Conservation (phyloP, 64 coral and sea anemone genomes). For the Montipora cactus region DNA sequence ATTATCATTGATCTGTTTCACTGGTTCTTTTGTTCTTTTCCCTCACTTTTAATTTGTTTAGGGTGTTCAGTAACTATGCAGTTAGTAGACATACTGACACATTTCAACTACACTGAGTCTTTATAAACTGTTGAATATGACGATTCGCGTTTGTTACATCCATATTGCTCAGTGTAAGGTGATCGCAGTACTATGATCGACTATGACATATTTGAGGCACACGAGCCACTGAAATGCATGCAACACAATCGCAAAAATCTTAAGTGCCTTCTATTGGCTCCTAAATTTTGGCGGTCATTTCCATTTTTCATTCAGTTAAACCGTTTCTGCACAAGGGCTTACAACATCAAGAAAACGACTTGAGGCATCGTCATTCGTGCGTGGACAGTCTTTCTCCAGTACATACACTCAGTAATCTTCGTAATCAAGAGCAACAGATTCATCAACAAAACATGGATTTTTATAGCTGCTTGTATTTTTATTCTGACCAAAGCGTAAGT, state of each 20-base stretch:
- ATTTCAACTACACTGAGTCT: not conserved
- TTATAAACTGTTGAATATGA: not conserved
- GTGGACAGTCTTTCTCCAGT: not conserved
- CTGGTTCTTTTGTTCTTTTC: not conserved
- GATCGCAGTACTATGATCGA: not conserved
- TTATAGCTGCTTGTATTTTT: constrained; percentile 58
- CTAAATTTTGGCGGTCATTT: constrained; percentile 19
- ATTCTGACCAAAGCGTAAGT: constrained; percentile 34
- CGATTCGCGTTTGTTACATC: not conserved
- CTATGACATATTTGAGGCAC: not conserved
- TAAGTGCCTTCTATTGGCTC: not conserved
- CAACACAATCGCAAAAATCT: not conserved
- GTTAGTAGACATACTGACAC: not conserved
- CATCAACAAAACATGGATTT: constrained; percentile 22
- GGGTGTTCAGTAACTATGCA: not conserved
- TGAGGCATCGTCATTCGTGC: not conserved
- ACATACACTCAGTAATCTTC: constrained; percentile 7
- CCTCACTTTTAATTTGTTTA: not conserved
- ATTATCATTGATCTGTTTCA: not conserved
- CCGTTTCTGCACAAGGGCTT: not conserved
- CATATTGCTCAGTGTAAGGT: not conserved
- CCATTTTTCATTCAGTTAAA: not conserved
- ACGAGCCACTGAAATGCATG: not conserved
- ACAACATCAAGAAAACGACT: not conserved
- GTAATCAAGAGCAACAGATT: not conserved